Percentiles rank a stretch among this genome's conserved stretches.
Conservation (phyloP, 2,797 vertebrate genomes). For the Sebastolobus alascanus region DNA sequence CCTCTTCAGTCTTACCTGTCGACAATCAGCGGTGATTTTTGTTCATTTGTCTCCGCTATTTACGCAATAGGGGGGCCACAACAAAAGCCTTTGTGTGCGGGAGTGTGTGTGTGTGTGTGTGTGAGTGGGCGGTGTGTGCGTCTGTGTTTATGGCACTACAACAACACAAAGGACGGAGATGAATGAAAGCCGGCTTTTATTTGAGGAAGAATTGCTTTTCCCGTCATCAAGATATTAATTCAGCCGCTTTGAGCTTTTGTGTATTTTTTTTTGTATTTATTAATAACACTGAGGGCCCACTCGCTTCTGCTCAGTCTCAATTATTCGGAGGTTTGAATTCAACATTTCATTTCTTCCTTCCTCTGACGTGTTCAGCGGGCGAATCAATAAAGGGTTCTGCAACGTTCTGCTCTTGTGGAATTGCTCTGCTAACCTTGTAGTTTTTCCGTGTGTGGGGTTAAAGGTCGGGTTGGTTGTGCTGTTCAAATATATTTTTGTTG, state of each 20-base stretch:
- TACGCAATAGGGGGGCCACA: constrained; percentile 52
- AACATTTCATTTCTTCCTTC: constrained; percentile 28
- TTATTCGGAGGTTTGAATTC: constrained; percentile 36
- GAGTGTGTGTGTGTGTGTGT: constrained; percentile 23
- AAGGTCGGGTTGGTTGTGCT: too few relatives aligned
- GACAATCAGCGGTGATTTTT: constrained; percentile 71
- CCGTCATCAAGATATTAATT: constrained; percentile 49
- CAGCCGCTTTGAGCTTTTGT: constrained; percentile 47
- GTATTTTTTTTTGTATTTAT: constrained; percentile 49
- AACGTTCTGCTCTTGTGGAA: constrained; percentile 1
- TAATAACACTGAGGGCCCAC: constrained; percentile 26
- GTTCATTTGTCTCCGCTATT: constrained; percentile 71
- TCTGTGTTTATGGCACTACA: constrained; percentile 42
- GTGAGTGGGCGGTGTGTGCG: constrained; percentile 14
- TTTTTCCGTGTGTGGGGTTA: neutral
- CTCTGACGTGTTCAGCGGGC: constrained; percentile 6
- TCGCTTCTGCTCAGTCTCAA: constrained; percentile 9
- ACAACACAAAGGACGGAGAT: constrained; percentile 64
- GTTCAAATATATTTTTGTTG: too few relatives aligned
- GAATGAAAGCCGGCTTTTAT: constrained; percentile 58
- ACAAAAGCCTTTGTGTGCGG: constrained; percentile 64
- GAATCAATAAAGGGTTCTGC: constrained; percentile 21
- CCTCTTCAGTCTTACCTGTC: constrained; percentile 76
- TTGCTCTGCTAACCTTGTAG: neutral
- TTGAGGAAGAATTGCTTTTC: constrained; percentile 34